phyloP scores from a whole-genome alignment of 2,797 vertebrate species.

The Neosalanx taihuensis region DNA sequence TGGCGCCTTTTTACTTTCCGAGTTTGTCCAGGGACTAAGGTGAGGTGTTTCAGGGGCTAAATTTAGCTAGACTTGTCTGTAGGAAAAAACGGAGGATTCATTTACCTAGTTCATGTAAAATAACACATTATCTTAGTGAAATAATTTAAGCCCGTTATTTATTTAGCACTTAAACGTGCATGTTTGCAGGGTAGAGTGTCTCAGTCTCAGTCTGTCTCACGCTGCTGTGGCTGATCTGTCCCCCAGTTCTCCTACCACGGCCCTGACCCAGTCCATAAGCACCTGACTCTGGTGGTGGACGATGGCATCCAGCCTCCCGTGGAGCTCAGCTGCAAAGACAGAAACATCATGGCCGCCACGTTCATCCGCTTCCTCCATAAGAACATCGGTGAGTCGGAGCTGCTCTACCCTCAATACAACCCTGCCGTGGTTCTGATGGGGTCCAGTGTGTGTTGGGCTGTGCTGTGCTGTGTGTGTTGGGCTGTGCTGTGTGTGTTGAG shows the following conservation, averaged over 20 bases:
- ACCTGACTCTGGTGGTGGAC: constrained; percentile 93
- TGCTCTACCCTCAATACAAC: not conserved
- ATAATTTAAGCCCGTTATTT: no score
- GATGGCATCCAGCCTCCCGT: constrained; percentile 97
- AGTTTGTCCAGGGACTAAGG: constrained; percentile 98
- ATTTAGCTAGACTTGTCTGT: no score
- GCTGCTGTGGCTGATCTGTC: not conserved
- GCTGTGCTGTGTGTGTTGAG: not conserved
- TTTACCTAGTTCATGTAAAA: no score
- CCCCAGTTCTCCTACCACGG: constrained; percentile 92
- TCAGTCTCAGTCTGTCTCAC: no score
- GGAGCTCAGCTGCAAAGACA: constrained; percentile 98
- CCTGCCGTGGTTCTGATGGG: not conserved
- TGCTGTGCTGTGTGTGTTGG: no score
- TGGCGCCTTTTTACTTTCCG: constrained; percentile 98
- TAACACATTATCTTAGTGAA: no score
- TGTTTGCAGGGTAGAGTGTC: no score
- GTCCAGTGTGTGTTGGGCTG: not conserved
- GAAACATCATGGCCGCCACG: constrained; percentile 98
- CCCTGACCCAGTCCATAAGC: constrained; percentile 93
- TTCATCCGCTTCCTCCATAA: constrained; percentile 98
- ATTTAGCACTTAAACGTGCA: no score
- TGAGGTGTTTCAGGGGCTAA: constrained; percentile 41
- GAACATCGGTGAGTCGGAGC: constrained; percentile 87
- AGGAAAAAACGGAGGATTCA: no score